phyloP scores from a whole-genome alignment of 2,113 vertebrate genomes.

The Agapornis roseicollis region DNA sequence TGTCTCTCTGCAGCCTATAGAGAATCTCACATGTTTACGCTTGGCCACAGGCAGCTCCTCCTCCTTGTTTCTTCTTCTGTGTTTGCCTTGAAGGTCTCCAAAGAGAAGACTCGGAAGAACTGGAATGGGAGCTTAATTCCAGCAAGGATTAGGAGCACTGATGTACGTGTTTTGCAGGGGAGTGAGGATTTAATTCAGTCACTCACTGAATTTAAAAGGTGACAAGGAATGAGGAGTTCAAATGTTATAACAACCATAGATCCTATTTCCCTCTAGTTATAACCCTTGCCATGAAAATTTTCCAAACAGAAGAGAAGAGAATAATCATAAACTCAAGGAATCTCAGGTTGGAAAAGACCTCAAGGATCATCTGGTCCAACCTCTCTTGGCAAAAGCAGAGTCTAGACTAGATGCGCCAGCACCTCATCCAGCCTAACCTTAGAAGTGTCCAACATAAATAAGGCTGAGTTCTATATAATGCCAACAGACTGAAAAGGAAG shows the following conservation, averaged over 20 bases:
- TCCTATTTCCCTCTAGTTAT: not conserved
- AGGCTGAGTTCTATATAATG: not conserved
- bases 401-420: not conserved
- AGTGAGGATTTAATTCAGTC: not conserved
- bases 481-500: not conserved
- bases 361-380: not conserved
- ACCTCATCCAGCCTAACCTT: not conserved
- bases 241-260: not conserved
- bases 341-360: not conserved
- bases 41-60: not conserved
- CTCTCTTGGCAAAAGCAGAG: not conserved
- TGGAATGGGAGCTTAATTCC: not conserved
- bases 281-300: not conserved
- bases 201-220: not conserved
- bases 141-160: not conserved
- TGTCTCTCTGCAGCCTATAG: not conserved
- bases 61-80: not conserved
- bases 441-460: not conserved
- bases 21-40: accelerated
- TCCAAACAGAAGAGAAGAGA: not conserved
- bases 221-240: not conserved
- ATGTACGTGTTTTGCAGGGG: not conserved
- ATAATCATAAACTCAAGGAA: not conserved
- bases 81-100: not conserved
- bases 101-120: not conserved